Evolutionary conservation across 2,113 vertebrate genomes (phyloP).

Genomic region (Ondatra zibethicus): DNA sequence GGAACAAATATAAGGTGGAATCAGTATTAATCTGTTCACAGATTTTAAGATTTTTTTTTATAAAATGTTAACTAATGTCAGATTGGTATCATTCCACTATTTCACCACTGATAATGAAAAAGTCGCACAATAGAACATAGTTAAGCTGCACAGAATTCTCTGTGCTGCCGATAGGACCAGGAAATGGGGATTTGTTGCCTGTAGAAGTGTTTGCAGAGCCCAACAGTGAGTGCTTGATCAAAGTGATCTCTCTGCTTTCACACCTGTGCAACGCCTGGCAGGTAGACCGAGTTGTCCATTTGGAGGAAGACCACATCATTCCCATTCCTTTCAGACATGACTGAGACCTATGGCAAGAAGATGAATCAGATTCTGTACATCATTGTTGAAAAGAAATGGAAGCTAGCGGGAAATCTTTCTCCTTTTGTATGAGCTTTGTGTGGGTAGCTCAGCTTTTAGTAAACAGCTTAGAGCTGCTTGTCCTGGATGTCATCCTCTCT

Average conservation of each 20-base stretch:
- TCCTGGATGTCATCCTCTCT: not conserved
- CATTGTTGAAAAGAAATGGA: conserved; percentile 79
- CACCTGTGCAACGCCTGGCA: not conserved
- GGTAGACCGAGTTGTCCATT: not conserved
- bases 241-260: not conserved
- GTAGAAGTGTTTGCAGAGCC: not conserved
- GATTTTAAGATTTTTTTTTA: not conserved
- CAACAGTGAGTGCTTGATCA: not conserved
- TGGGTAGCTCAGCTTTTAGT: conserved; percentile 80
- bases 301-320: not conserved
- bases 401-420: conserved; percentile 81
- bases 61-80: not conserved
- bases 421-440: conserved; percentile 82
- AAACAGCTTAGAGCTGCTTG: not conserved
- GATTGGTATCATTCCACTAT: not conserved
- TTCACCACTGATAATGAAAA: not conserved
- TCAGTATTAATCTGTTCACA: not conserved
- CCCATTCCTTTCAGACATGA: not conserved
- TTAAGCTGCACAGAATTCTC: not conserved
- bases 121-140: not conserved
- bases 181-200: too few relatives aligned
- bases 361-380: not conserved
- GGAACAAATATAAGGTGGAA: not conserved
- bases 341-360: not conserved
- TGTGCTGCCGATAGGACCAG: too few relatives aligned